Base-by-base conservation (phyloP, 2,888 invertebrate species). In the Aporophyla nigra region DNA sequence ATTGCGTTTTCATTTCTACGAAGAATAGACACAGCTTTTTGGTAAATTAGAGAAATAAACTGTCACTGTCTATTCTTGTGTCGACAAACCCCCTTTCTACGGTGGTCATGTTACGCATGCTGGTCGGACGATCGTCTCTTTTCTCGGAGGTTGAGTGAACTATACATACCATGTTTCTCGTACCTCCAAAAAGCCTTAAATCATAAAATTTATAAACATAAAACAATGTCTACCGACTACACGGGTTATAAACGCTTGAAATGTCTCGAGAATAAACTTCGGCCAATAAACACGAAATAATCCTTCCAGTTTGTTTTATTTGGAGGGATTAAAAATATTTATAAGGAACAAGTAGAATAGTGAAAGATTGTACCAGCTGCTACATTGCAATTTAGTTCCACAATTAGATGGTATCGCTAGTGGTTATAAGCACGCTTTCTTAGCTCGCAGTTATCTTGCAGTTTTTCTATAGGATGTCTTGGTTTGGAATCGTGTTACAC, bases 181-280 rank as follows among this genome's bases (percentile, higher is more conserved):
- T 33, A 33, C 33, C 33, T 33, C 33, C 33, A 33, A 33, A 33
- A 33, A 33, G 21, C 56, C 70, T 71, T 76, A 51, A 84, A 79
- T 67, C 66, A 43, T 19, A 58, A 33, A 33, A 82, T 83, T 85
- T 78, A 82, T 82, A 78, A 75, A 78, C 83, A 75, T 84, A 83
- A 79, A 83, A 84, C 79, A 72, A 73, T 58, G 66, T 72, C 63
- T 53, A 56, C 54, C 72, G 49, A 72, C 72, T 73, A 83, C 79
- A 74, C 58, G 66, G 63, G 74, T 84, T 82, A 79, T 86, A 88
- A 87, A 88, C 82, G 76, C 73, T 80, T 71, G 67, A 27, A 71
- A 80, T 72, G 75, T 84, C 78, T 78, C 56, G 75, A 81, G 81
- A 78, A 76, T 86, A 83, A 86, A 86, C 73, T 80, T 74, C 53